These are phyloP conservation scores for Andrena bicolor DNA, from an alignment of 2,888 invertebrate genomes.

Conservation along the genomic window DNA sequence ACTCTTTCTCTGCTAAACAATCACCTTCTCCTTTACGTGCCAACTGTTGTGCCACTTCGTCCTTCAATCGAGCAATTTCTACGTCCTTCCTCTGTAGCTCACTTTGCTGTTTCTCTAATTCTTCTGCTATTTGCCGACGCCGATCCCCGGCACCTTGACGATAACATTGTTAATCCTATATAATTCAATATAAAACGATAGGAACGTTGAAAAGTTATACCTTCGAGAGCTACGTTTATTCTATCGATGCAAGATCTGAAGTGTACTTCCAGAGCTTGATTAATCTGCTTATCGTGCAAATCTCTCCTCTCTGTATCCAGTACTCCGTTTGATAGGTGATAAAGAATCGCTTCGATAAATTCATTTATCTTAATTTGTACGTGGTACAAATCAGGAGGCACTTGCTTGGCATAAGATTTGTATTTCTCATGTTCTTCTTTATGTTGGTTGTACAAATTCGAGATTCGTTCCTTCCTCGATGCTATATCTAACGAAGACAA, in stretches of 20 bases:
- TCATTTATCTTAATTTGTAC: conserved; percentile 43
- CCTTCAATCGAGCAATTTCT: conserved; percentile 66
- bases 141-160: conserved; percentile 71
- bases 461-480: conserved; percentile 46
- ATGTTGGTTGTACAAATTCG: conserved; percentile 44
- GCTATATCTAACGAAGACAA: conserved; percentile 27
- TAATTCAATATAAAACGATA: not conserved
- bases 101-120: conserved; percentile 69
- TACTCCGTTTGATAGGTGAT: conserved; percentile 47
- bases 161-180: conserved; percentile 7
- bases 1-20: conserved; percentile 30
- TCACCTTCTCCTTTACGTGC: conserved; percentile 58
- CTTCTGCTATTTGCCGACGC: conserved; percentile 54
- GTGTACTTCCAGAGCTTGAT: conserved; percentile 63
- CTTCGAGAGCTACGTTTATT: conserved; percentile 69
- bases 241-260: conserved; percentile 68
- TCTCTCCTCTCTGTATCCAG: conserved; percentile 30
- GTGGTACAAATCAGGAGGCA: conserved; percentile 50
- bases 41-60: conserved; percentile 57
- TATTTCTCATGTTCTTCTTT: conserved; percentile 46
- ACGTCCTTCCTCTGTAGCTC: conserved; percentile 64
- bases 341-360: conserved; percentile 47
- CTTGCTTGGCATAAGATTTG: conserved; percentile 34
- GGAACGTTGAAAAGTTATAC: conserved; percentile 54
- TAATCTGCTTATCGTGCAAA: conserved; percentile 65